Conservation (phyloP, 2,888 invertebrate species). For the Fragum whitleyi region DNA sequence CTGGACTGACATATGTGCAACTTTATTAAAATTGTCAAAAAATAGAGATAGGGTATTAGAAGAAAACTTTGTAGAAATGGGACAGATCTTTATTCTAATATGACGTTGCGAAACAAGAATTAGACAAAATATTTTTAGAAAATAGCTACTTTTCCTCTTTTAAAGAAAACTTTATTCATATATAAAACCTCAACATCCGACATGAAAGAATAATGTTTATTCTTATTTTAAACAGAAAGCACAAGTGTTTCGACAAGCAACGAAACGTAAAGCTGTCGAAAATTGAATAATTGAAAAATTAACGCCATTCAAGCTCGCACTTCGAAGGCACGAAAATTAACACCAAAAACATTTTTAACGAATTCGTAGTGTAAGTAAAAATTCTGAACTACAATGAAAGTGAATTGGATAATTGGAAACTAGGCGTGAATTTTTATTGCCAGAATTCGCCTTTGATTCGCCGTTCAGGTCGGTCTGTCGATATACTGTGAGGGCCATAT, state of each 20-base stretch:
- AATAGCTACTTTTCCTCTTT: no score
- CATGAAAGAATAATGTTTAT: not conserved
- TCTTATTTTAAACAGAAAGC: not conserved
- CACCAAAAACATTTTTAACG: not conserved
- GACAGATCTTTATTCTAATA: no score
- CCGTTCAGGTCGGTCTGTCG: not conserved
- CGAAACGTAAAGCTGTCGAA: not conserved
- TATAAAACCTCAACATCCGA: no score
- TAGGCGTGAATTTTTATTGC: constrained; percentile 11
- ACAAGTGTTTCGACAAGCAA: not conserved
- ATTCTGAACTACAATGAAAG: not conserved
- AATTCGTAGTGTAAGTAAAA: constrained; percentile 8
- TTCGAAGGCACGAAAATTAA: not conserved
- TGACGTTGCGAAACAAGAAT: no score
- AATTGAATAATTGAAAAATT: constrained; percentile 16
- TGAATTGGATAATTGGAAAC: constrained; percentile 2
- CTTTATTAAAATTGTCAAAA: no score
- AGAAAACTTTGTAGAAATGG: no score
- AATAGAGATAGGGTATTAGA: no score
- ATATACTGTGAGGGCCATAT: not conserved
- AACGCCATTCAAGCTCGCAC: not conserved
- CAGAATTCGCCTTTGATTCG: constrained; percentile 7
- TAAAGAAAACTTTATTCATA: no score
- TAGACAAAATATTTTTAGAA: no score
- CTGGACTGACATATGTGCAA: no score